These are phyloP conservation scores for Gobio gobio DNA, from an alignment of 2,113 vertebrate genomes.

Conservation along the genomic window DNA sequence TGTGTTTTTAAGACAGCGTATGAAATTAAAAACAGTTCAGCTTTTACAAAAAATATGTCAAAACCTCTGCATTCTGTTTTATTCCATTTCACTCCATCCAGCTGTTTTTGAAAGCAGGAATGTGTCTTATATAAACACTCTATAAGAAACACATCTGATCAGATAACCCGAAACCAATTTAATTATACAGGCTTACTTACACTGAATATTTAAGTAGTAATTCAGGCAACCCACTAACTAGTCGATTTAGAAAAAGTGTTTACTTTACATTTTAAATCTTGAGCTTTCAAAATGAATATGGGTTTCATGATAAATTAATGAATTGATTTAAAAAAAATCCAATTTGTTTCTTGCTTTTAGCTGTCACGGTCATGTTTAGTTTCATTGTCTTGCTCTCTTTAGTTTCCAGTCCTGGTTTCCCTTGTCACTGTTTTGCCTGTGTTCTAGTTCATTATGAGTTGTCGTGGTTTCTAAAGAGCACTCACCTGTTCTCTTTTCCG, in stretches of 20 bases:
- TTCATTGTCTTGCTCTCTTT: too few relatives aligned
- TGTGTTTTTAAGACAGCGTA: not conserved
- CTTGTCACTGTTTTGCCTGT: too few relatives aligned
- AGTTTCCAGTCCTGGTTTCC: too few relatives aligned
- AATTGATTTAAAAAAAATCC: too few relatives aligned
- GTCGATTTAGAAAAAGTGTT: not conserved
- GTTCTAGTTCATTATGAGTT: too few relatives aligned
- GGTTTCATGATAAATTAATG: not conserved
- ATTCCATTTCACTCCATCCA: not conserved
- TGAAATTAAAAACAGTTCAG: not conserved
- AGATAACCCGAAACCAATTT: not conserved
- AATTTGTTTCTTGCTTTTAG: too few relatives aligned
- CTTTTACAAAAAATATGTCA: not conserved
- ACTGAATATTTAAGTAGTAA: not conserved
- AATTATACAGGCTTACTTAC: slow-evolving; percentile 1
- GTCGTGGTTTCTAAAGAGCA: too few relatives aligned
- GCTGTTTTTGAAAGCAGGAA: slow-evolving; percentile 5
- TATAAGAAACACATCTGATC: not conserved
- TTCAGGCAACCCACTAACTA: not conserved
- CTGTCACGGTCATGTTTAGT: too few relatives aligned
- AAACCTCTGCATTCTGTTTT: not conserved
- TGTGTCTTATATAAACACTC: not conserved
- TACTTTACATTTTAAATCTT: not conserved
- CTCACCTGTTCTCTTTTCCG: too few relatives aligned
- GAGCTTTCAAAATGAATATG: not conserved